phyloP scores from a whole-genome alignment of 2,888 invertebrate genomes.

The Tetropium fuscum region DNA sequence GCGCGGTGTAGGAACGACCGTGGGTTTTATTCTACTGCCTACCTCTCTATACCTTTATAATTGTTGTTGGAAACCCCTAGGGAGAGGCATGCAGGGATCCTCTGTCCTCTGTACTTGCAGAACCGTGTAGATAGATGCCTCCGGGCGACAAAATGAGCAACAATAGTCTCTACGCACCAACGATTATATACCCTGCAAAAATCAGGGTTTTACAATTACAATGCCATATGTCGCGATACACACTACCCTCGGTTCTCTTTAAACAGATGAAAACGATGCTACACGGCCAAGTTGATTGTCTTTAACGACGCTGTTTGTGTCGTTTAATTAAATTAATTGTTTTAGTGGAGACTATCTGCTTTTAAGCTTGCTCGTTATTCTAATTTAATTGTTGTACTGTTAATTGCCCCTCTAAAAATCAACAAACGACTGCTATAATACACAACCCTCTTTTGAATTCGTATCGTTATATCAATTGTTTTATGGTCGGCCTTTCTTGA shows the following conservation, averaged over 20 bases:
- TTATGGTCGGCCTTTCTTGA: not conserved
- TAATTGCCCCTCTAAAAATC: conserved; percentile 43
- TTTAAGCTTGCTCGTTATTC: conserved; percentile 50
- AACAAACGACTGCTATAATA: conserved; percentile 12
- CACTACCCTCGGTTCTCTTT: conserved; percentile 33
- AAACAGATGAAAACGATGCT: conserved; percentile 34
- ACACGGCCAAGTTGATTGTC: conserved; percentile 48
- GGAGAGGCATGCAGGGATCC: conserved; percentile 46
- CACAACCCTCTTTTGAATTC: conserved; percentile 11
- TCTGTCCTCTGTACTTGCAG: not conserved
- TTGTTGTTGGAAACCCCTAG: conserved; percentile 56
- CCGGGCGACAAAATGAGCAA: conserved; percentile 41
- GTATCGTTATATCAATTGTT: conserved; percentile 17
- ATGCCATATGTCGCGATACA: conserved; percentile 43
- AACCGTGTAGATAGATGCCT: conserved; percentile 27
- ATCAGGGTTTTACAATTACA: conserved; percentile 36
- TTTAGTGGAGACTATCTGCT: conserved; percentile 48
- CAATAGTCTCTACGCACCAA: conserved; percentile 44
- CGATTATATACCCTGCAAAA: conserved; percentile 43
- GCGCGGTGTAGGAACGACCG: conserved; percentile 26
- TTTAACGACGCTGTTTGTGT: conserved; percentile 56
- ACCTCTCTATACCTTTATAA: conserved; percentile 56
- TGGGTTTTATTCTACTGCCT: conserved; percentile 45
- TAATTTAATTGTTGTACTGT: conserved; percentile 53
- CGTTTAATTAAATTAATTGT: conserved; percentile 56